Evolutionary conservation across 2,113 vertebrate species (phyloP).

Genomic region (Bubalus kerabau): DNA sequence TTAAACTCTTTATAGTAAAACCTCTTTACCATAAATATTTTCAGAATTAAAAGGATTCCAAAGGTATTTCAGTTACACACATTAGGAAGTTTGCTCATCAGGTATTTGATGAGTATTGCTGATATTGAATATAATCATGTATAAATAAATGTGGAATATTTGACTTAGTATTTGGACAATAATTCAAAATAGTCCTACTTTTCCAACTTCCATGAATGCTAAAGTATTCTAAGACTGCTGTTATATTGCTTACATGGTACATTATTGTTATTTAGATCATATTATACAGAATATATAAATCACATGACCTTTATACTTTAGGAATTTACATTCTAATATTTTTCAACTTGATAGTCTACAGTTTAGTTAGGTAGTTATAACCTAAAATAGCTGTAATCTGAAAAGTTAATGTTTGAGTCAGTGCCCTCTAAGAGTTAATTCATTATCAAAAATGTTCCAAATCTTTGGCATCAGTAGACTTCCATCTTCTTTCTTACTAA

Average conservation of each 20-base stretch:
- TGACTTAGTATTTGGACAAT: neutral
- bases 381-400: neutral
- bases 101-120: neutral
- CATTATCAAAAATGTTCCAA: neutral
- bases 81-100: neutral
- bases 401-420: neutral
- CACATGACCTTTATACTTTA: neutral
- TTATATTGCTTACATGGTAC: neutral
- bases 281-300: neutral
- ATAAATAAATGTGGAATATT: neutral
- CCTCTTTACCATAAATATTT: neutral
- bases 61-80: neutral
- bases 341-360: neutral
- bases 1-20: neutral
- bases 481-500: constrained; percentile 7
- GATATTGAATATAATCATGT: neutral
- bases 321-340: neutral
- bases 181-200: neutral
- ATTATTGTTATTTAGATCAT: neutral
- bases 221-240: neutral
- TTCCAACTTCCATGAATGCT: neutral
- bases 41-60: neutral
- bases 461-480: neutral
- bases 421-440: neutral
- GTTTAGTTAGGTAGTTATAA: neutral